These are phyloP conservation scores for Anthopleura xanthogrammica DNA, from an alignment of 92 coral and sea anemone genomes.

Conservation along the genomic window DNA sequence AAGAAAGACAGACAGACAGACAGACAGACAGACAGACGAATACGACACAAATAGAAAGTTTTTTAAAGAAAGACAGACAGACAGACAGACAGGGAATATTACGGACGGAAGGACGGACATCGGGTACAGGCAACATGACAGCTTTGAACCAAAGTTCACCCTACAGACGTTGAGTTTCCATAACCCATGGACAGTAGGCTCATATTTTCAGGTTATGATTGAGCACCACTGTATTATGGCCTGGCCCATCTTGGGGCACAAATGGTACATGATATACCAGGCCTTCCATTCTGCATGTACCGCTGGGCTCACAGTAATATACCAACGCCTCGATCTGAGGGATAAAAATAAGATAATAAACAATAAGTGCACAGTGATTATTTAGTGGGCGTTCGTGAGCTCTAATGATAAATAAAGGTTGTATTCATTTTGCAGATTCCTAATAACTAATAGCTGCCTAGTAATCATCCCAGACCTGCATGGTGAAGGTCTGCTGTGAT, in stretches of 20 bases:
- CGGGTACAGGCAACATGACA: not conserved
- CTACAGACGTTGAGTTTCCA: not conserved
- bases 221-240: constrained; percentile 24
- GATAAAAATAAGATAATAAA: not conserved
- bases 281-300: constrained; percentile 89
- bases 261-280: constrained; percentile 74
- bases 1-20: no score
- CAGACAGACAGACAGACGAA: not conserved
- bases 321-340: constrained; percentile 62
- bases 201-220: constrained; percentile 41
- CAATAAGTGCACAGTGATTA: no score
- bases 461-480: not conserved
- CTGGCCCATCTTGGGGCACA: constrained; percentile 13
- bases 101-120: not conserved
- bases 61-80: no score
- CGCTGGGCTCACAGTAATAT: constrained; percentile 88
- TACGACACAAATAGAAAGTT: not conserved
- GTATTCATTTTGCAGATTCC: no score
- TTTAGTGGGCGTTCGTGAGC: no score
- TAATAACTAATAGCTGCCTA: no score
- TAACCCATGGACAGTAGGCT: not conserved
- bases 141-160: not conserved
- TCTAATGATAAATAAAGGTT: no score
- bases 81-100: not conserved
- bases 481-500: not conserved